Evolutionary conservation across 1,140 invertebrate genomes (phyloP).

Genomic region (Zaprionus davidi): DNA sequence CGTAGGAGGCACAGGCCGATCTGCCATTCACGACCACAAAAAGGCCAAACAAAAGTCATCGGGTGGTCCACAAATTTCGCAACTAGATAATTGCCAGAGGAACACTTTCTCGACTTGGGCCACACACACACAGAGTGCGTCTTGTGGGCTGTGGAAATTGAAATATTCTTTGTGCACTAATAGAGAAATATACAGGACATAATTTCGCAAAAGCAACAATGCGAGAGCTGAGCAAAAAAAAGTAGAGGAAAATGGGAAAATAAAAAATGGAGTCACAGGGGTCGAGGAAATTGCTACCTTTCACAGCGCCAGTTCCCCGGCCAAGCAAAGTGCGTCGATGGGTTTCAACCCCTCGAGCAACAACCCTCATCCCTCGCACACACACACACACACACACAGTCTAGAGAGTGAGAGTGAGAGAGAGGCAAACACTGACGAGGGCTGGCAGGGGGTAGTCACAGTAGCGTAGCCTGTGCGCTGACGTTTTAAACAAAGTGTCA

Average conservation of each 20-base stretch:
- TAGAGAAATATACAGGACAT: slow-evolving; percentile 75
- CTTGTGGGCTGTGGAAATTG: slow-evolving; percentile 57
- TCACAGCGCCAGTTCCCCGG: slow-evolving; percentile 75
- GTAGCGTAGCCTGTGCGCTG: slow-evolving; percentile 51
- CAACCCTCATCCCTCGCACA: slow-evolving; percentile 72
- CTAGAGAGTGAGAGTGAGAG: background rate
- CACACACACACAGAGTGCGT: slow-evolving; percentile 49
- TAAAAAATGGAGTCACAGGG: slow-evolving; percentile 70
- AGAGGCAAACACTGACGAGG: slow-evolving; percentile 4
- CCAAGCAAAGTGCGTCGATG: slow-evolving; percentile 59
- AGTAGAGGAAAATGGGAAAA: slow-evolving; percentile 44
- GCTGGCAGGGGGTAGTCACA: slow-evolving; percentile 61
- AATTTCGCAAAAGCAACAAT: slow-evolving; percentile 68
- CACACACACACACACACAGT: slow-evolving; percentile 30
- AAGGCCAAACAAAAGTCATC: slow-evolving; percentile 71
- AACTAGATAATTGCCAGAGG: slow-evolving; percentile 61
- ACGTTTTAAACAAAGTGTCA: slow-evolving; percentile 70
- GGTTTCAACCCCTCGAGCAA: slow-evolving; percentile 65
- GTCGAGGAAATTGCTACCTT: slow-evolving; percentile 60
- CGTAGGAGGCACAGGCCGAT: slow-evolving; percentile 63
- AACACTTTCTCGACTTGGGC: slow-evolving; percentile 23
- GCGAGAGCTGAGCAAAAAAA: slow-evolving; percentile 38
- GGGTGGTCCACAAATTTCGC: slow-evolving; percentile 74
- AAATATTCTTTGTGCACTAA: slow-evolving; percentile 76
- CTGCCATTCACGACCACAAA: slow-evolving; percentile 78